Base-by-base conservation (phyloP, 1,140 invertebrate genomes). In the Ylistrum balloti region DNA sequence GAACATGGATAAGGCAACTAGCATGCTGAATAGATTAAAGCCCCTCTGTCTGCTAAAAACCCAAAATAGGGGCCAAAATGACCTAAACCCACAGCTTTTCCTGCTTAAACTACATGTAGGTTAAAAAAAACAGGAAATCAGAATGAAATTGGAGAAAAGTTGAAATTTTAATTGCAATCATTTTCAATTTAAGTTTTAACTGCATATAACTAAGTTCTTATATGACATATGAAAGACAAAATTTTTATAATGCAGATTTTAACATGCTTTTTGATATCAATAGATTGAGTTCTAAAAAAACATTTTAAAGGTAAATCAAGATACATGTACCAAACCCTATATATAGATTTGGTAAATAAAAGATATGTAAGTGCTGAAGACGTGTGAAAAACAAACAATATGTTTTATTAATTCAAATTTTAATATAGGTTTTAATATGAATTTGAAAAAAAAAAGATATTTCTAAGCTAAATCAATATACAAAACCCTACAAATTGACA, bases 391-490 rank as follows among this genome's bases (percentile, higher is more conserved):
- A 48, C 45, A 48, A 9, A 17, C 28, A 28, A 28, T 74, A 74
- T 28, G n/a, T 74, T 45, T 74, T 28, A 74, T 74, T n/a, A 1
- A n/a, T 74, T 74, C 56, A n/a, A 74, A 74, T 74, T 74, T 74
- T 74, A 74, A 74, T 74, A 74, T 74, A n/a, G 5, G 5, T 74
- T 45, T 74, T 28, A 74, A 74, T 74, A 74, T 28, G 5, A 28
- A 28, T 74, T 17, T n/a, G 56, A 28, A 74, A 74, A 74, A 45
- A 38, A 74, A 28, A 74, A 28, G 9, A 9, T 28, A 74, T 74
- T 17, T 74, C 56, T 0, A 74, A 9, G 11, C 22, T 74, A 74
- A 74, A 74, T 74, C 56, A 74, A 74, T n/a, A 74, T n/a, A 3
- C 56, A 28, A 11, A 9, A 74, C 9, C 22, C 22, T 28, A 9